Evolutionary conservation across 2,888 invertebrate species (phyloP), one percentile per base, ranked within the genome.

Genomic region (Tenthredo notha): DNA sequence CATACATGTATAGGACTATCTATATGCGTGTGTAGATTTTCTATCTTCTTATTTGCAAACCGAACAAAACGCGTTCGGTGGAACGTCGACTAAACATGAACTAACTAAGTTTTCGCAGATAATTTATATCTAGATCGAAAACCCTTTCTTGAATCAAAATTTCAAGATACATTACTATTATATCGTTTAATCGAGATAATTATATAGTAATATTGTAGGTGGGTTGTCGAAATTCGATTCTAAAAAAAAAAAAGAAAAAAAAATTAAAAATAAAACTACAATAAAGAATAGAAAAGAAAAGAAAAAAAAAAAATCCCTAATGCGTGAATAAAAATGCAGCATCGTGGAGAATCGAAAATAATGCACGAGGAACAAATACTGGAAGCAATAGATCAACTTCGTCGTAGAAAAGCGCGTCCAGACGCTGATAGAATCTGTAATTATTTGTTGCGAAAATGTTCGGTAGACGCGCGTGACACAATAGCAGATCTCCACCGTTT

Each of bases 351-450:
- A 94, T 94, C 94, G 93, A 94, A 95, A 93, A 95, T 96, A 92
- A 95, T 95, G 93, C 95, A 96, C 94, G 96, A 96, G 94, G 96
- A 96, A 90, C 95, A 96, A 92, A 97, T 98, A 93, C 94, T 98
- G 91, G 97, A 97, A 92, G 97, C 97, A 90, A 97, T 98, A 92
- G 97, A 98, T 94, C 97, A 97, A 93, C 94, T 98, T 92, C 96
- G 97, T 89, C 95, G 96, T 86, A 95, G 98, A 90, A 98, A 98
- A 94, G 97, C 98, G 84, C 95, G 98, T 85, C 98, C 98, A 82
- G 97, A 98, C 93, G 95, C 97, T 87, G 96, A 97, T 92, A 95
- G 97, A 90, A 98, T 98, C 92, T 97, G 97, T 94, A 97, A 97
- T 94, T 97, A 96, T 95, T 95, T 98, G 92, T 94, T 96, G 90